Base-by-base conservation (phyloP, 2,797 vertebrate genomes). In the Scomberomorus guttatus region DNA sequence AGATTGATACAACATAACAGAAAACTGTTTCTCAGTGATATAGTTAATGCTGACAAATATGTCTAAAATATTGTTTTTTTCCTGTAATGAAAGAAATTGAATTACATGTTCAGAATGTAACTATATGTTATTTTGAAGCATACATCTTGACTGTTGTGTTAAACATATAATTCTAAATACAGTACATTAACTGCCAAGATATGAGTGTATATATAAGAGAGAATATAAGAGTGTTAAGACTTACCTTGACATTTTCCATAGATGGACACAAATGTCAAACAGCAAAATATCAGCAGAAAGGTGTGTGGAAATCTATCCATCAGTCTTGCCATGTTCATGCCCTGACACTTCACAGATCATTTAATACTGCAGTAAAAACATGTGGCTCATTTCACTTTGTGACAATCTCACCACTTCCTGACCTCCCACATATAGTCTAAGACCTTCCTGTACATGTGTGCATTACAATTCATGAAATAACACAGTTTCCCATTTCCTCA, bases 391-490 rank as follows among this genome's bases (percentile, higher is more conserved):
- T 55, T 77, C 32, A 63, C 46, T 58, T 25, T 50, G 1, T 57
- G 2, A 66, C 17, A 27, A 32, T n/a, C 25, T 60, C 39, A 72
- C 83, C 85, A 87, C 89, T 85, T 92, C 92, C 92, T 90, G 79
- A 52, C 81, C 13, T 54, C 81, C 76, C 56, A 76, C 81, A 24
- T 9, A 1, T 13, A 1, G n/a, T 32, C 2, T 1, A 11, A 61
- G 64, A 75, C 83, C 78, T 55, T 10, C 29, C 11, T 14, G 5
- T 18, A 46, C 18, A 0, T 3, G 14, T 58, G 14, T 34, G 12
- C 37, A 8, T 51, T 22, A 56, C 42, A 24, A 1, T 12, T 24
- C 20, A 11, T 39, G 11, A 42, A 6, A 29, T 4, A 48, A 51
- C 2, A 52, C 44, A 46, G 44, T 63, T 75, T 52, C 39, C 11